phyloP scores from a whole-genome alignment of 2,888 invertebrate species.

The Heteropelma amictum region DNA sequence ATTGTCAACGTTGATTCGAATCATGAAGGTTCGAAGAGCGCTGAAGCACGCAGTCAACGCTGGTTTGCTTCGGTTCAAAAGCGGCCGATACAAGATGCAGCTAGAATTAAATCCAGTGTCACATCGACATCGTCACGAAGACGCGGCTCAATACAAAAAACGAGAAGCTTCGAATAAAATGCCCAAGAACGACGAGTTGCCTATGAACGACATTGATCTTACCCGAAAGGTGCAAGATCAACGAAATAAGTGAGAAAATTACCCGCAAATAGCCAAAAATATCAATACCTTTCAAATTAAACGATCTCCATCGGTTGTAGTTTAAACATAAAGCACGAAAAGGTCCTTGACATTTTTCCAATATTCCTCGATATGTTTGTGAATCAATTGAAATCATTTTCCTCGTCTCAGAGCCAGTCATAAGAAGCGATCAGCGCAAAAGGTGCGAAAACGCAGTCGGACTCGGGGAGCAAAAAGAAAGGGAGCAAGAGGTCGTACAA shows the following conservation, averaged over 20 bases:
- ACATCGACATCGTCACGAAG: conserved; percentile 26
- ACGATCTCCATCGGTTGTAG: no score
- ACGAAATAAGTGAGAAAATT: conserved; percentile 23
- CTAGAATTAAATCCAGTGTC: conserved; percentile 57
- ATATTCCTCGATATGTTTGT: neutral
- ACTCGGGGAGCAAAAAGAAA: conserved; percentile 22
- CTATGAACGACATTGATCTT: conserved; percentile 24
- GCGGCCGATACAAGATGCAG: conserved; percentile 68
- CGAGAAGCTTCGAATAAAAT: neutral
- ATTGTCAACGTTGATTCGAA: neutral
- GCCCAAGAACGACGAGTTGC: conserved; percentile 31
- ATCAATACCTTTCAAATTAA: neutral
- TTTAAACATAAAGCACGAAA: neutral
- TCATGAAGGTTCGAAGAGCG: conserved; percentile 66
- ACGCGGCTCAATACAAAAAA: conserved; percentile 1
- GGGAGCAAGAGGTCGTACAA: conserved; percentile 34
- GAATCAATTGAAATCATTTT: neutral
- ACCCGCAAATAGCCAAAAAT: neutral
- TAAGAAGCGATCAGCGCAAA: conserved; percentile 28
- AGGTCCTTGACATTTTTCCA: neutral
- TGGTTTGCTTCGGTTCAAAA: conserved; percentile 64
- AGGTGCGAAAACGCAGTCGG: conserved; percentile 19
- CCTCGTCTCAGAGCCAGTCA: conserved; percentile 28
- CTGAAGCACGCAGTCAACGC: conserved; percentile 69
- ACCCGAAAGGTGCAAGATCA: conserved; percentile 39